phyloP scores from a whole-genome alignment of 2,797 vertebrate genomes.

The Vespertilio murinus region DNA sequence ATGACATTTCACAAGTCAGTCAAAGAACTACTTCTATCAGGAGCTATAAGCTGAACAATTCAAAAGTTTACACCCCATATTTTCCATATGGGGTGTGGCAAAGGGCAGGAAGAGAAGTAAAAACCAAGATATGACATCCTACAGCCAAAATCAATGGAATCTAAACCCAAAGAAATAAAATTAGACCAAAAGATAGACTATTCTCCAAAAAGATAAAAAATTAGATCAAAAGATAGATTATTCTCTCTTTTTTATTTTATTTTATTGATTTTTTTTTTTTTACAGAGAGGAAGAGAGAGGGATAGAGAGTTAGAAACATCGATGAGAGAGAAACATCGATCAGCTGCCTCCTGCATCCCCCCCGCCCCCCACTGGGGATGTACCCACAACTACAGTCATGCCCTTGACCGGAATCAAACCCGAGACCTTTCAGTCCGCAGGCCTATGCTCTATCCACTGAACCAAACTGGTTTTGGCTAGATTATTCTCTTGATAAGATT shows the following conservation, averaged over 20 bases:
- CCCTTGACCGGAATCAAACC: too few relatives aligned
- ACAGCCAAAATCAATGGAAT: not conserved
- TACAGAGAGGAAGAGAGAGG: too few relatives aligned
- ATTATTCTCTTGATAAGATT: not conserved
- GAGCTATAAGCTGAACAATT: not conserved
- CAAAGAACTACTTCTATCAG: not conserved
- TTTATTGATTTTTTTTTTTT: too few relatives aligned
- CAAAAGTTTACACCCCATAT: not conserved
- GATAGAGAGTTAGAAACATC: too few relatives aligned
- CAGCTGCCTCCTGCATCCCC: too few relatives aligned
- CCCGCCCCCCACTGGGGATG: too few relatives aligned
- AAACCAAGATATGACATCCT: not conserved
- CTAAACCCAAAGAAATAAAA: not conserved
- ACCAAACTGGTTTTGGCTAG: not conserved
- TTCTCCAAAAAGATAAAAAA: not conserved
- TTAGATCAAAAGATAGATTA: not conserved
- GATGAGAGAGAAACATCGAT: too few relatives aligned
- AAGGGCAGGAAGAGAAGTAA: not conserved
- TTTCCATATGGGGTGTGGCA: rapidly evolving
- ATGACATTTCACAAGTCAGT: not conserved
- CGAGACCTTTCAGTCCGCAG: too few relatives aligned
- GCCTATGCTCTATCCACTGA: too few relatives aligned
- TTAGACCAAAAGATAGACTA: not conserved
- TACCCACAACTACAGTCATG: too few relatives aligned
- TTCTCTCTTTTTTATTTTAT: too few relatives aligned